Evolutionary conservation across 2,888 invertebrate species (phyloP).

Genomic region (Sericinus montela): DNA sequence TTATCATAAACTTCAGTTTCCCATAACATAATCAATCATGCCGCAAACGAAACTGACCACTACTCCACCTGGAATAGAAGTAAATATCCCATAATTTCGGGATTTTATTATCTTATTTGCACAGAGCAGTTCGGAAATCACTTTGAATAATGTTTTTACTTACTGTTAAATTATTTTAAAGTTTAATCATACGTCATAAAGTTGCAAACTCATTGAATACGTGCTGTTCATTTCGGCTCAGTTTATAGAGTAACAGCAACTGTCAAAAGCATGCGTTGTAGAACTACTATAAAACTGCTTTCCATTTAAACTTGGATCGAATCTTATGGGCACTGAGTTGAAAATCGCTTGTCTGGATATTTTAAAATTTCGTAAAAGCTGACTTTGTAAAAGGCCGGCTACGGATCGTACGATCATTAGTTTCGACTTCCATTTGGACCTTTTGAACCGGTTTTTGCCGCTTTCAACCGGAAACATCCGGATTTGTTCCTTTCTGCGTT

Average conservation of each 20-base stretch:
- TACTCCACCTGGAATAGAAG: background rate
- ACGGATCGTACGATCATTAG: conserved; percentile 44
- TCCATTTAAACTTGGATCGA: conserved; percentile 17
- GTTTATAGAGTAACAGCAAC: conserved; percentile 38
- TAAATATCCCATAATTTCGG: conserved; percentile 31
- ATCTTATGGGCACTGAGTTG: conserved; percentile 15
- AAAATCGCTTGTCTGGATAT: conserved; percentile 23
- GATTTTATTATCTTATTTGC: conserved; percentile 55
- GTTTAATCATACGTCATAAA: conserved; percentile 20
- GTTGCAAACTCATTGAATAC: conserved; percentile 20
- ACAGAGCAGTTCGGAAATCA: conserved; percentile 31
- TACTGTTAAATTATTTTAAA: conserved; percentile 19
- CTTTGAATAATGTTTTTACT: conserved; percentile 37
- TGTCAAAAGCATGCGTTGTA: conserved; percentile 46
- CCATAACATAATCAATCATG: background rate
- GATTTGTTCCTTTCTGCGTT: conserved; percentile 28
- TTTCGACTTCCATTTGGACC: conserved; percentile 40
- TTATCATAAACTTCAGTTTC: background rate
- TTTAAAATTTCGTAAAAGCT: conserved; percentile 17
- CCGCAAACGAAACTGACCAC: background rate
- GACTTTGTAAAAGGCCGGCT: conserved; percentile 22
- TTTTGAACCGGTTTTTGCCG: conserved; percentile 43
- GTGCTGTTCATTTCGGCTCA: conserved; percentile 25
- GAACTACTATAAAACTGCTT: conserved; percentile 22
- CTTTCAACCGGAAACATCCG: conserved; percentile 45